Conservation (phyloP, 2,113 vertebrate species). For the Beaufortia kweichowensis region DNA sequence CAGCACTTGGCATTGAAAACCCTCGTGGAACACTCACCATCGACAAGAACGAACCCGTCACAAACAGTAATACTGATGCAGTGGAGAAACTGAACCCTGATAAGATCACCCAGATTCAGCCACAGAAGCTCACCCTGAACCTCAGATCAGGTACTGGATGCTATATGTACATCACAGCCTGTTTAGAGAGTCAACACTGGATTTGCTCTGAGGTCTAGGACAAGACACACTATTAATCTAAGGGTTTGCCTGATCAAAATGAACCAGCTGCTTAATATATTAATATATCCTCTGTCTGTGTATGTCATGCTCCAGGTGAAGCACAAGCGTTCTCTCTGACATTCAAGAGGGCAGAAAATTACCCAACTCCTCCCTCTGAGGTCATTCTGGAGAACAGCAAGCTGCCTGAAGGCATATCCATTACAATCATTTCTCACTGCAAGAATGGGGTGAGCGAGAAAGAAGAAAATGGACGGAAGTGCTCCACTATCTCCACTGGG, state of each 20-base stretch:
- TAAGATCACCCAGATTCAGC: constrained; percentile 93
- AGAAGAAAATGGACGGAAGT: constrained; percentile 90
- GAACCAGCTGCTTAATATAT: too few species aligned
- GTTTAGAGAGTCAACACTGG: background rate
- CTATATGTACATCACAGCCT: background rate
- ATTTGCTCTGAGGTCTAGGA: background rate
- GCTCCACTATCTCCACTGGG: constrained; percentile 94
- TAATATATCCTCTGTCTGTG: background rate
- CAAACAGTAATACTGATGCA: constrained; percentile 80
- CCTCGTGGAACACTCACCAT: constrained; percentile 77
- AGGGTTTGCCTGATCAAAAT: too few species aligned
- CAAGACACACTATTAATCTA: background rate
- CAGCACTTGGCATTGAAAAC: constrained; percentile 78
- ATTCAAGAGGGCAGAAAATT: constrained; percentile 95
- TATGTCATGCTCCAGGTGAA: constrained; percentile 77
- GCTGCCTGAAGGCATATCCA: constrained; percentile 86
- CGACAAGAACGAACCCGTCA: constrained; percentile 79
- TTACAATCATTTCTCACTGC: constrained; percentile 90
- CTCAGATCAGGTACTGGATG: constrained; percentile 82
- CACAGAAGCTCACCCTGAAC: constrained; percentile 84
- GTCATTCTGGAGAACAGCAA: constrained; percentile 91
- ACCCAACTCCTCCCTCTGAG: constrained; percentile 95
- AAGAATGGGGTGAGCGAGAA: constrained; percentile 89
- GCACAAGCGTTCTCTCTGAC: constrained; percentile 86
- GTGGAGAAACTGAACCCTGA: constrained; percentile 80